A percentile compares a stretch with the other conserved stretches of the same genome.
Evolutionary conservation across 2,888 invertebrate genomes (phyloP).

Genomic region (Callimorpha dominula): DNA sequence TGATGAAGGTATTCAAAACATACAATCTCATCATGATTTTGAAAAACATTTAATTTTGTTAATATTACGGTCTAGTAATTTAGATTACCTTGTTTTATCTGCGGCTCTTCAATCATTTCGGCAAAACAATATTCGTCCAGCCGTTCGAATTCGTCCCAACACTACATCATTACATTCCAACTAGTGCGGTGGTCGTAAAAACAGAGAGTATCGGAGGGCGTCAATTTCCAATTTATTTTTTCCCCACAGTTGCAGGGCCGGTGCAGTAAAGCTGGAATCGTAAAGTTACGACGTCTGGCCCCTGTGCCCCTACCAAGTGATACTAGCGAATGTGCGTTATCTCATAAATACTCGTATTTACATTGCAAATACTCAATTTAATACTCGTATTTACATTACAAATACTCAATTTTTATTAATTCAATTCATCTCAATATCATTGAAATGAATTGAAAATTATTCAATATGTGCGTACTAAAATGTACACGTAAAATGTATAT

Average conservation of each 20-base stretch:
- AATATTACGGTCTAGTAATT: neutral
- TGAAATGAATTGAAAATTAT: too few relatives aligned
- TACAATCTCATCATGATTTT: too few relatives aligned
- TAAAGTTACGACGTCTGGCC: constrained; percentile 82
- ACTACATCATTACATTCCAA: constrained; percentile 41
- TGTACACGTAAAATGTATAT: too few relatives aligned
- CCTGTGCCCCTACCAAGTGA: constrained; percentile 68
- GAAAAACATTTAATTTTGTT: too few relatives aligned
- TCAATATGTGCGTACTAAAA: too few relatives aligned
- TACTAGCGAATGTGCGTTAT: constrained; percentile 42
- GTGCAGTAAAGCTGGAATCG: constrained; percentile 81
- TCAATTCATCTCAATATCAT: too few relatives aligned
- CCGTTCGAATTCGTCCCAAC: constrained; percentile 17
- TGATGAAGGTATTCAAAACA: too few relatives aligned
- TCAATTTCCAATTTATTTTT: constrained; percentile 85
- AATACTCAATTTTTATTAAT: too few relatives aligned
- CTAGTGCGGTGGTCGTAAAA: constrained; percentile 46
- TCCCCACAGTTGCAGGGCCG: constrained; percentile 80
- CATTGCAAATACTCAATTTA: neutral
- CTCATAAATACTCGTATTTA: neutral
- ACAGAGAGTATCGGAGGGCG: constrained; percentile 66
- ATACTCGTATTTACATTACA: too few relatives aligned
- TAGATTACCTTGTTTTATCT: neutral
- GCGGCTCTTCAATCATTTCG: neutral
- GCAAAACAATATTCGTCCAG: constrained; percentile 4